Percentiles rank a stretch among this genome's conserved stretches.
Evolutionary conservation across 2,888 invertebrate species (phyloP).

Genomic region (Epistrophe eligans): DNA sequence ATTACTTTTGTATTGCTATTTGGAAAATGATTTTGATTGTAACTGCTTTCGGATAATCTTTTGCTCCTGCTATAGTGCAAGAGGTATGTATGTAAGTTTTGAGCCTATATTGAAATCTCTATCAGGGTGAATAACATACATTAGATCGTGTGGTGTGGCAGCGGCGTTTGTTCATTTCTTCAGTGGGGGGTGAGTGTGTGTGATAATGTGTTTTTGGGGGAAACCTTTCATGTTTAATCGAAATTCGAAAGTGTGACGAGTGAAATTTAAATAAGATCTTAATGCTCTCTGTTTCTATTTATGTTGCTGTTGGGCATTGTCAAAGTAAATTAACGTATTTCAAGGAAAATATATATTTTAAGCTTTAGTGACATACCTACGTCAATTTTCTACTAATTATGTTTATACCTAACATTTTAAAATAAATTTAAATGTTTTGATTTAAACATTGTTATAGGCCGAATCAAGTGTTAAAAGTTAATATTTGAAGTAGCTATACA

Average conservation of each 20-base stretch:
- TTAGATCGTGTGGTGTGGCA: background rate
- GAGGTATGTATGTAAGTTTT: background rate
- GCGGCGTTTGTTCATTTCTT: background rate
- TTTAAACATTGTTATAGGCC: too few relatives aligned
- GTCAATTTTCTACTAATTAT: constrained; percentile 31
- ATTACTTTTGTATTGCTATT: constrained; percentile 69
- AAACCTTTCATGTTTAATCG: constrained; percentile 16
- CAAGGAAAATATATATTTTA: constrained; percentile 31
- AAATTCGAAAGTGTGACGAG: constrained; percentile 30
- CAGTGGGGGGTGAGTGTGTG: background rate
- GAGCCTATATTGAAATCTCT: constrained; percentile 30
- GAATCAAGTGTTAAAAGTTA: too few relatives aligned
- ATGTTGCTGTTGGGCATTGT: constrained; percentile 51
- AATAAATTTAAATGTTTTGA: too few relatives aligned
- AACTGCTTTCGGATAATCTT: constrained; percentile 71
- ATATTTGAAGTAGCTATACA: too few relatives aligned
- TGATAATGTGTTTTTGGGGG: constrained; percentile 5
- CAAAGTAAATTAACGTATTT: constrained; percentile 41
- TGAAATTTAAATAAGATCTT: constrained; percentile 55
- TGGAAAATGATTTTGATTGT: constrained; percentile 69
- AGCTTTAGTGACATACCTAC: constrained; percentile 43
- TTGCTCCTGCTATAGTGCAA: constrained; percentile 1
- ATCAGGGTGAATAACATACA: background rate
- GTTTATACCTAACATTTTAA: background rate
- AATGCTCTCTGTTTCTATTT: background rate